A percentile compares a stretch with the other conserved stretches of the same genome.
Conservation (phyloP, 2,888 invertebrate genomes). For the Drosophila gaucha region DNA sequence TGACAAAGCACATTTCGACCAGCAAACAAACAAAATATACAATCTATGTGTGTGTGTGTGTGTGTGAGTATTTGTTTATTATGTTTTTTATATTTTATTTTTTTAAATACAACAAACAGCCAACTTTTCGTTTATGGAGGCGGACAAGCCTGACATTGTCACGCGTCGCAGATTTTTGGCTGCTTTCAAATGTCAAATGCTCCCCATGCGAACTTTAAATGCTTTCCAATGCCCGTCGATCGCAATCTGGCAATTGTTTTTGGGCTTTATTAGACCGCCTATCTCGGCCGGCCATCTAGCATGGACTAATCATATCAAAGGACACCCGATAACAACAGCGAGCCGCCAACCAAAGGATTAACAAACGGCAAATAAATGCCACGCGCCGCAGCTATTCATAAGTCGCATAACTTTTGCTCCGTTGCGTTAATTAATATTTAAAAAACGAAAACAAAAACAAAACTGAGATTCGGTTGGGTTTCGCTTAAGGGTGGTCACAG, state of each 20-base stretch:
- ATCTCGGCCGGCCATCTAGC: constrained; percentile 16
- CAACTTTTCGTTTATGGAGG: constrained; percentile 5
- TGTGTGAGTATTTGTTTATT: not conserved
- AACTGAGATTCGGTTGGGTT: not conserved
- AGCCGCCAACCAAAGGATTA: constrained; percentile 49
- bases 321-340: too few species aligned
- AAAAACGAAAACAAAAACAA: not conserved
- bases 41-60: not conserved
- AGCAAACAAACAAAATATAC: constrained; percentile 26
- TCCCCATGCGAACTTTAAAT: constrained; percentile 1
- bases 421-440: constrained; percentile 7
- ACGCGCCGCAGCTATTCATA: constrained; percentile 74
- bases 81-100: not conserved
- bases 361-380: constrained; percentile 66
- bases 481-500: too few species aligned
- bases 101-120: constrained; percentile 8
- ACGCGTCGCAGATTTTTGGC: constrained; percentile 36
- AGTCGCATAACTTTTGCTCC: constrained; percentile 30
- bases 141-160: constrained; percentile 43
- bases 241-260: constrained; percentile 8
- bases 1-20: constrained; percentile 66
- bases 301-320: constrained; percentile 67
- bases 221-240: not conserved
- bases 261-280: constrained; percentile 15
- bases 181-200: too few species aligned